Base-by-base conservation (phyloP, 2,888 invertebrate genomes). In the Pyralis farinalis region DNA sequence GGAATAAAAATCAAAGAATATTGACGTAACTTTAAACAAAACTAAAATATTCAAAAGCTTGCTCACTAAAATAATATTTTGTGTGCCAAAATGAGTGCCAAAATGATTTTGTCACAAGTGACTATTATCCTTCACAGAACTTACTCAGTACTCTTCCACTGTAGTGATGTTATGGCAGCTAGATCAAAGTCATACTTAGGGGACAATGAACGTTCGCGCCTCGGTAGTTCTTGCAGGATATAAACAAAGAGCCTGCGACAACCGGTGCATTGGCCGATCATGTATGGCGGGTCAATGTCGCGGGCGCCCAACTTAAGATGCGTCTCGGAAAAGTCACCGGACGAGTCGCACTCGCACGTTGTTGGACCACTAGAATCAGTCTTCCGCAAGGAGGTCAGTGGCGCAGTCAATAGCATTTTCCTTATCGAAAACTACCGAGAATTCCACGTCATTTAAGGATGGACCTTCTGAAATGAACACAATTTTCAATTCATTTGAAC, bases 181-280 rank as follows among this genome's bases (percentile, higher is more conserved):
- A 42, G 38, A 7, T 35, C 12, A 12, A 12, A 12, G 34, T 34
- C 12, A 8, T 25, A 47, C 42, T 46, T 51, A 38, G 41, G 52
- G 68, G 60, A 74, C 67, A 72, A 68, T 61, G 67, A 66, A 69
- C 64, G 55, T 55, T 55, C 52, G 52, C 69, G 67, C 51, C 51
- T 51, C 49, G 51, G 53, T 49, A 60, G 63, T 65, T 63, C 65
- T 67, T 67, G 63, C 70, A 83, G 86, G 83, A 82, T 71, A 82
- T 84, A 87, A 87, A 87, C 86, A 87, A 87, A 85, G 83, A 86
- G 82, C 67, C 86, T 86, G 79, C 80, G 79, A 84, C 82, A 82
- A 65, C 61, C 77, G 63, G 87, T 82, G 87, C 87, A 85, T 80
- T 84, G 87, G 69, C 87, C 87, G 84, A 77, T 74, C 80, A 73